Percentiles rank a stretch among this genome's conserved stretches.
Evolutionary conservation across 2,113 vertebrate genomes (phyloP).

Genomic region (Struthidea cinerea): DNA sequence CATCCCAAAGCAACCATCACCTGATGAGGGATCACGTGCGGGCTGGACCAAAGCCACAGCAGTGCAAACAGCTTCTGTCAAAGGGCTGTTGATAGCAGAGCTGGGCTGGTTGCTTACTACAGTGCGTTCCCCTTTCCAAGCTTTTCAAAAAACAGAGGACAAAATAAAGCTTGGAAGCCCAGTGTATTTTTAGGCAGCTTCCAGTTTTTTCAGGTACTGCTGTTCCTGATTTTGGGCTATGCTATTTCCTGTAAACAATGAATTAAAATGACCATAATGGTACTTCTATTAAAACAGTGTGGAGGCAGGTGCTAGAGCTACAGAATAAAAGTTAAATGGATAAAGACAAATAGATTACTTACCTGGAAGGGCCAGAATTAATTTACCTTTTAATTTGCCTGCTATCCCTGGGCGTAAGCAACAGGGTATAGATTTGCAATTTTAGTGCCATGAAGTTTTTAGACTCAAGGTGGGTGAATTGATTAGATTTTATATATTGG

Average conservation of each 20-base stretch:
- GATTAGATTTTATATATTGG: background rate
- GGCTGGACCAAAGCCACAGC: conserved; percentile 9
- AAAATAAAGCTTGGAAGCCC: background rate
- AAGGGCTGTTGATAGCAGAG: conserved; percentile 41
- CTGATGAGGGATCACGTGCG: conserved; percentile 21
- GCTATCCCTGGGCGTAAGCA: background rate
- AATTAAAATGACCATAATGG: background rate
- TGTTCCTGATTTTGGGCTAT: background rate
- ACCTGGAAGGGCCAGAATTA: background rate
- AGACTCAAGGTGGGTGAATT: background rate
- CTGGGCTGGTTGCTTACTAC: background rate
- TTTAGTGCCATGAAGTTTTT: background rate
- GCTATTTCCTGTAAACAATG: background rate
- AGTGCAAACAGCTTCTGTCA: conserved; percentile 7
- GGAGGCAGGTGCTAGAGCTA: background rate
- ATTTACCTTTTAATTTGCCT: background rate
- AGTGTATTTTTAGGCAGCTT: background rate
- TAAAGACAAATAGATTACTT: conserved; percentile 6
- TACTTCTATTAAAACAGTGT: background rate
- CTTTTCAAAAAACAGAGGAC: background rate
- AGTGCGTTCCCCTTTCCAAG: background rate
- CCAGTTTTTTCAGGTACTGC: background rate
- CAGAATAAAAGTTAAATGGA: background rate
- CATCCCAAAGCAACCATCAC: background rate
- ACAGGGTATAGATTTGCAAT: background rate